Evolutionary conservation across 2,888 invertebrate genomes (phyloP).

Genomic region (Automeris io): DNA sequence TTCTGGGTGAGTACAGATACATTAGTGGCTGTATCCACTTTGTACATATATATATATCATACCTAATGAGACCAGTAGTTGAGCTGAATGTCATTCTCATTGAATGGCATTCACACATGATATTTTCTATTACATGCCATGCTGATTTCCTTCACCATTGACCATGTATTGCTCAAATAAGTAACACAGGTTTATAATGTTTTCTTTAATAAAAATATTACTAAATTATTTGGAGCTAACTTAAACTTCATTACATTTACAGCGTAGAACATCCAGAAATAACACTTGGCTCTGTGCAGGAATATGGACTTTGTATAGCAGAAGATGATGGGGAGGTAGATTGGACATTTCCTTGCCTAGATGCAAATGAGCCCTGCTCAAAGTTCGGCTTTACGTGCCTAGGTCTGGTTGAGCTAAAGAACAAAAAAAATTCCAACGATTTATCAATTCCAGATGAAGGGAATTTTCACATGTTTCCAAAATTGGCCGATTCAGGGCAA

Average conservation of each 20-base stretch:
- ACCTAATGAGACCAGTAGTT: too few relatives aligned
- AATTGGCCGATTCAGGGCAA: constrained; percentile 47
- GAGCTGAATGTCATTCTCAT: too few relatives aligned
- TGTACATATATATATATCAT: too few relatives aligned
- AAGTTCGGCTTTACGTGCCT: constrained; percentile 95
- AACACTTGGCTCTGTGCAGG: constrained; percentile 78
- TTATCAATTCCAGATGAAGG: constrained; percentile 59
- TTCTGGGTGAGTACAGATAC: too few relatives aligned
- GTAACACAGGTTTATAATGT: too few relatives aligned
- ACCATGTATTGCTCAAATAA: too few relatives aligned
- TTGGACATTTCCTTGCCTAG: constrained; percentile 93
- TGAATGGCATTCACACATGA: too few relatives aligned
- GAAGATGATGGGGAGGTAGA: constrained; percentile 98
- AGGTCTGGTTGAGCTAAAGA: constrained; percentile 88
- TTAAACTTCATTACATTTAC: constrained; percentile 20
- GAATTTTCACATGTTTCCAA: constrained; percentile 52
- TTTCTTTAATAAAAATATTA: neutral
- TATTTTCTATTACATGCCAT: too few relatives aligned
- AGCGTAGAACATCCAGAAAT: constrained; percentile 81
- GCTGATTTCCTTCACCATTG: too few relatives aligned
- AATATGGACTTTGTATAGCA: constrained; percentile 94
- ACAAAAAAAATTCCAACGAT: constrained; percentile 39
- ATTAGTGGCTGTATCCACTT: too few relatives aligned
- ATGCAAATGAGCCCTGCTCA: constrained; percentile 90
- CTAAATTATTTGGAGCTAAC: neutral